Evolutionary conservation across 2,797 vertebrate species (phyloP), one percentile per base, ranked within the genome.

Genomic region (Poeciliopsis paucimaculata): DNA sequence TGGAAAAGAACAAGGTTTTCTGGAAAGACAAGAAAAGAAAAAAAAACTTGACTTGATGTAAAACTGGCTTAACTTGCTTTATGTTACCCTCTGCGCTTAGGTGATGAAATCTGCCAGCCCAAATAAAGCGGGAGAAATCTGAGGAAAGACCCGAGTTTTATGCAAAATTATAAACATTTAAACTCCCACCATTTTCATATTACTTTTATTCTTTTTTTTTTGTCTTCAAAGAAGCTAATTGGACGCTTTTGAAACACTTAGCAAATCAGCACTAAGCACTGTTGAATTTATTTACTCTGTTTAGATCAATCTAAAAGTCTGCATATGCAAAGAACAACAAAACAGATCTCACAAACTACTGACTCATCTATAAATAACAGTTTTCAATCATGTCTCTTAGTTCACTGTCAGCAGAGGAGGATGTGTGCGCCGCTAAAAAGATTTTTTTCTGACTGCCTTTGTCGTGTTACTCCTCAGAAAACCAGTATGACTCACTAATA

Each of bases 1-100:
- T 43, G 41, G 26, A 70, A 45, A 28, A n/a, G 13, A 5, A 70
- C 5, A 8, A 45, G 66, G 13, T 43, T 70, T 26, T n/a, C 23
- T 2, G 66, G 39, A 43, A 16, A 68, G 20, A 68, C 16, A 20
- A 20, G 49, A 11, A 66, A 41, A n/a, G 6, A 11, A 55, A 11
- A 16, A 13, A 70, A 70, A 70, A n/a, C 20, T 43, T 15, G 4
- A 70, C 23, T 70, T 70, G 66, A 70, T 8, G 66, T 45, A 70
- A 70, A 70, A 70, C 66, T 70, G 66, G n/a, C 66, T 43, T n/a
- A 70, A 70, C 66, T 70, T 70, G 41, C 66, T 70, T 70, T 41
- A 45, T 43, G 66, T 70, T 43, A 12, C 23, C 66, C 66, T 68
- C 39, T 68, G 66, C 11, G 5, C 11, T 2, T 7, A n/a, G 41